Conservation (phyloP, 2,113 vertebrate genomes). For the Conger conger region DNA sequence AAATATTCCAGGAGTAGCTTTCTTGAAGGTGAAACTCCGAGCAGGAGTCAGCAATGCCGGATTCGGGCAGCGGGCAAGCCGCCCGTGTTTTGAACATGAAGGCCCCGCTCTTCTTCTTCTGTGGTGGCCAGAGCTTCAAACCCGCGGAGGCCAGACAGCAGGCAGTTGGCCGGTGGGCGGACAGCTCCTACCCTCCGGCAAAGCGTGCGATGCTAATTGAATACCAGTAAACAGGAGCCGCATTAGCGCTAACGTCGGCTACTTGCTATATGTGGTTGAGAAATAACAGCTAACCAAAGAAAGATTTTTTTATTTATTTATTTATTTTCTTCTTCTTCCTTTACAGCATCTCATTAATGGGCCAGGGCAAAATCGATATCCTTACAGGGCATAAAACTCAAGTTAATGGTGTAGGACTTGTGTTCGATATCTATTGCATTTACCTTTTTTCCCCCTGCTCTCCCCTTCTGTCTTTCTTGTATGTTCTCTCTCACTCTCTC, state of each 20-base stretch:
- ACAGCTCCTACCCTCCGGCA: background rate
- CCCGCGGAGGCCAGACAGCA: background rate
- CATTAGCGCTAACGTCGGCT: background rate
- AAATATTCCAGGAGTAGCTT: constrained; percentile 20
- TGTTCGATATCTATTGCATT: constrained; percentile 24
- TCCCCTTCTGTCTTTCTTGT: background rate
- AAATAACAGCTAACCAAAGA: background rate
- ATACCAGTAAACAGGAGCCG: background rate
- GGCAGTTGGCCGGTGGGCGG: background rate
- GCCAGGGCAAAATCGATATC: constrained; percentile 36
- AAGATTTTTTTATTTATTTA: background rate
- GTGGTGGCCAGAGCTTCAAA: background rate
- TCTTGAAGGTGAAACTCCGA: constrained; percentile 10
- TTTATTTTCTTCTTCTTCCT: background rate
- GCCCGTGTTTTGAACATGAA: background rate
- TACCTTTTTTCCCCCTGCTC: constrained; percentile 1
- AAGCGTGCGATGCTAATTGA: background rate
- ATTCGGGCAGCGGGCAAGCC: too few species aligned
- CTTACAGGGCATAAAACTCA: constrained; percentile 49
- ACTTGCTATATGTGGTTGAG: background rate
- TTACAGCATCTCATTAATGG: constrained; percentile 34
- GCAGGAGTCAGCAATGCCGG: background rate
- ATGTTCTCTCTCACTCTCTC: background rate
- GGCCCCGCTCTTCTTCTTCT: background rate
- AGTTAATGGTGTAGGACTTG: constrained; percentile 47